These are phyloP conservation scores for Sarcophaga rosellei DNA, from an alignment of 2,888 invertebrate genomes.

Conservation along the genomic window DNA sequence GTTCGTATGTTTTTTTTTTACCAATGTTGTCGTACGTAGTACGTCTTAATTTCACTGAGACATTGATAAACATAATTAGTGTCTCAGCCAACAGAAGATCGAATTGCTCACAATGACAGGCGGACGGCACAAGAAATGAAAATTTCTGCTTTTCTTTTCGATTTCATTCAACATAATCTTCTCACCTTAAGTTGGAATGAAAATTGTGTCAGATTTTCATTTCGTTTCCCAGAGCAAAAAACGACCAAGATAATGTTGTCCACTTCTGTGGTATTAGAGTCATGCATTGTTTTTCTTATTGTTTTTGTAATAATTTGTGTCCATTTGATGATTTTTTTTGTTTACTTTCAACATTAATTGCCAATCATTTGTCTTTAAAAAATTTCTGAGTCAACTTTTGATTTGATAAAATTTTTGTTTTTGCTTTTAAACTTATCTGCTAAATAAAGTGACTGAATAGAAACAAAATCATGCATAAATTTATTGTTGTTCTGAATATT, in stretches of 20 bases:
- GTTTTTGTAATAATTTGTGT: too few relatives aligned
- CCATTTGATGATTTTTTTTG: too few relatives aligned
- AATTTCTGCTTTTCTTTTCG: too few relatives aligned
- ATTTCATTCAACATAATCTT: too few relatives aligned
- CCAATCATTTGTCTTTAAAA: slow-evolving; percentile 39
- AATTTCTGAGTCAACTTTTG: slow-evolving; percentile 24
- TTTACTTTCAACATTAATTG: slow-evolving; percentile 43
- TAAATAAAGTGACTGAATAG: background rate
- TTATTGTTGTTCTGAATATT: slow-evolving; percentile 22
- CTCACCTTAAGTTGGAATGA: too few relatives aligned
- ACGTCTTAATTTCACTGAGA: background rate
- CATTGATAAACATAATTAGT: background rate
- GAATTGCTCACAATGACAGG: background rate
- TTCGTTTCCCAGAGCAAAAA: background rate
- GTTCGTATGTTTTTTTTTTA: background rate
- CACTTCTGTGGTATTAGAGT: background rate
- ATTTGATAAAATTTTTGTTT: background rate
- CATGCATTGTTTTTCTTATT: background rate
- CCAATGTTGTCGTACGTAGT: too few relatives aligned
- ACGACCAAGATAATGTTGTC: background rate
- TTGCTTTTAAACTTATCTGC: background rate
- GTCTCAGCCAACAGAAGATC: background rate
- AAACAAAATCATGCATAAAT: slow-evolving; percentile 21
- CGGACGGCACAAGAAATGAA: background rate
- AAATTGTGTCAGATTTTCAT: slow-evolving; percentile 22